Base-by-base conservation (phyloP, 2,113 vertebrate genomes). In the Ameiurus melas region DNA sequence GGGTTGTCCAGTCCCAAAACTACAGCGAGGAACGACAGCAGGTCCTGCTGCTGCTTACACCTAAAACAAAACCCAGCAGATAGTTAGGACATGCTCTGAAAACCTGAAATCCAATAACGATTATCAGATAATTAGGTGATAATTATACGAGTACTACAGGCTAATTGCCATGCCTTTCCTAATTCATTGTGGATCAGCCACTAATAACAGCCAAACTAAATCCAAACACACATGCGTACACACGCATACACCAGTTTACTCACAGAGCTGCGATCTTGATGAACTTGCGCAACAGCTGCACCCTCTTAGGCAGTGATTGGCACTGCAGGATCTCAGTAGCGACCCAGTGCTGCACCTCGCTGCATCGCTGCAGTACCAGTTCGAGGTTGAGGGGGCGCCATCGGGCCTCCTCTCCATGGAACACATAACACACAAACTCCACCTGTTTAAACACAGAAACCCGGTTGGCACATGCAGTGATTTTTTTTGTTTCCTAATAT, bases 1-100 rank as follows among this genome's bases (percentile, higher is more conserved):
- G 98, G 97, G 47, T 99, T 99, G 92, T 98, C 97, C 92, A 99
- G 92, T 30, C 98, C 98, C 92, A 99, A 96, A 90, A 99, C 93
- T 91, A 99, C 95, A 0, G 98, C 97, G 0, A 98, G 97, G 95
- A 99, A 99, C 0, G 98, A 97, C 89, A 99, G 95, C 92, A 99
- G 95, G 94, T 99, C 97, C 95, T 99, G 98, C 95, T 99, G 97
- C 95, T 99, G 98, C 91, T 99, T 99, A 91, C 98, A 99, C 75
- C 98, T 99, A 93, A 57, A 81, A 90, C 30, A 89, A 83, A 91
- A 51, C 43, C 85, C 25, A 84, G 47, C 78, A 88, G 27, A n/a
- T 19, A 58, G 33, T 84, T 70, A 88, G 16, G 13, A 83, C 27
- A 27, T 43, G 17, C 25, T 10, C 19, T 20, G 30, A 22, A 79